Evolutionary conservation across 2,888 invertebrate genomes (phyloP).

Genomic region (Lutraria lutraria): DNA sequence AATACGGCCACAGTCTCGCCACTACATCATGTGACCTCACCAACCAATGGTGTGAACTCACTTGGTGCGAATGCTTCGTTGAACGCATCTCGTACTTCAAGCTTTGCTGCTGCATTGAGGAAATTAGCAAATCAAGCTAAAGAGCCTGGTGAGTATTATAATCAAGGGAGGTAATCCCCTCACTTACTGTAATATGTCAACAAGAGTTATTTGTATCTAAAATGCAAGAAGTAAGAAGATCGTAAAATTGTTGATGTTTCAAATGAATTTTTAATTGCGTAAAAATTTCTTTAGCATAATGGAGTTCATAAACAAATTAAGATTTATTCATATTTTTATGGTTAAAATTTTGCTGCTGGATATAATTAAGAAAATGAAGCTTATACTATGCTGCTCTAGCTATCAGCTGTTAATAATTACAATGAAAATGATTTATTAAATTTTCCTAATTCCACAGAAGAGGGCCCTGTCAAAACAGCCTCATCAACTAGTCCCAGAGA

Average conservation of each 20-base stretch:
- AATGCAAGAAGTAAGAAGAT: background rate
- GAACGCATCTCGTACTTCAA: slow-evolving; percentile 84
- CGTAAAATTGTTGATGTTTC: background rate
- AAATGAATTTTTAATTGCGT: background rate
- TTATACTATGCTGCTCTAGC: background rate
- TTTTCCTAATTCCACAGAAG: background rate
- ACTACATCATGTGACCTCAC: slow-evolving; percentile 83
- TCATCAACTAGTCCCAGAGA: slow-evolving; percentile 81
- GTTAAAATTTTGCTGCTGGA: background rate
- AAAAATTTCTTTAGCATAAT: background rate
- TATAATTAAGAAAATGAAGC: background rate
- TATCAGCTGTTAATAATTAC: slow-evolving; percentile 3
- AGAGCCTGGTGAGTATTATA: slow-evolving; percentile 80
- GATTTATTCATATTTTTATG: background rate
- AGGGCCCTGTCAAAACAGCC: slow-evolving; percentile 65
- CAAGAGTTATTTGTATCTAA: background rate
- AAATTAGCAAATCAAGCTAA: slow-evolving; percentile 96
- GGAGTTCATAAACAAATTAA: background rate
- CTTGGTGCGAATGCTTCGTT: slow-evolving; percentile 80
- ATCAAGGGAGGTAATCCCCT: background rate
- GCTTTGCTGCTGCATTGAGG: slow-evolving; percentile 95
- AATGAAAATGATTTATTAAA: background rate
- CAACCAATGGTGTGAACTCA: slow-evolving; percentile 79
- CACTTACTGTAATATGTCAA: background rate
- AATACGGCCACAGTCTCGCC: slow-evolving; percentile 87